Conservation (phyloP, 37 sponge, comb jelly and placozoan species). For the Haliclona indistincta region DNA sequence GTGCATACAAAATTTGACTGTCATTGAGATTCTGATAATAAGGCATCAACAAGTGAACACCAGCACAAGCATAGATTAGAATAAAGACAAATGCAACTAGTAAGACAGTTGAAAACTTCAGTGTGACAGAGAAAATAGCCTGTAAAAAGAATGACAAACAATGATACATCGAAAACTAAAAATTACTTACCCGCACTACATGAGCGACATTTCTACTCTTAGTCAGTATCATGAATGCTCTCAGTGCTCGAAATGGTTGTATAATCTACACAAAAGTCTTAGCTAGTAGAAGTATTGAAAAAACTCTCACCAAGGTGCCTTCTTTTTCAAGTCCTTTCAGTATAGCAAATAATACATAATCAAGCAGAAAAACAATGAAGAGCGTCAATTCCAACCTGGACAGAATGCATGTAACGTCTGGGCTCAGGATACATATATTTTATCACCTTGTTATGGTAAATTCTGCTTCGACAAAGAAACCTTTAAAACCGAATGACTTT, state of each 20-base stretch:
- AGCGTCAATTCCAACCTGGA: too few relatives aligned
- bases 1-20: not conserved
- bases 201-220: slow-evolving; percentile 68
- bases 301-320: too few relatives aligned
- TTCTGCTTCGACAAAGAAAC: slow-evolving; percentile 28
- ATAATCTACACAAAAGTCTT: slow-evolving; percentile 35
- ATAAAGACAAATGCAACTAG: slow-evolving; percentile 59
- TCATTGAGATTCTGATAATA: slow-evolving; percentile 5
- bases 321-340: too few relatives aligned
- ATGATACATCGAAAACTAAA: not conserved
- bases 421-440: too few relatives aligned
- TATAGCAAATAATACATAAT: too few relatives aligned
- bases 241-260: slow-evolving; percentile 50
- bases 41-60: slow-evolving; percentile 56
- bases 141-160: too few relatives aligned
- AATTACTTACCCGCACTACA: slow-evolving; percentile 38
- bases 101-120: slow-evolving; percentile 52
- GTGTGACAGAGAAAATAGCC: slow-evolving; percentile 46
- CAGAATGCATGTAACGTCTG: too few relatives aligned
- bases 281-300: too few relatives aligned
- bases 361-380: too few relatives aligned
- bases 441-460: too few relatives aligned
- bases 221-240: slow-evolving; percentile 53
- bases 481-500: slow-evolving; percentile 26
- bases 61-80: slow-evolving; percentile 66